phyloP scores from a whole-genome alignment of 2,888 invertebrate genomes.

The Apotomis betuletana region DNA sequence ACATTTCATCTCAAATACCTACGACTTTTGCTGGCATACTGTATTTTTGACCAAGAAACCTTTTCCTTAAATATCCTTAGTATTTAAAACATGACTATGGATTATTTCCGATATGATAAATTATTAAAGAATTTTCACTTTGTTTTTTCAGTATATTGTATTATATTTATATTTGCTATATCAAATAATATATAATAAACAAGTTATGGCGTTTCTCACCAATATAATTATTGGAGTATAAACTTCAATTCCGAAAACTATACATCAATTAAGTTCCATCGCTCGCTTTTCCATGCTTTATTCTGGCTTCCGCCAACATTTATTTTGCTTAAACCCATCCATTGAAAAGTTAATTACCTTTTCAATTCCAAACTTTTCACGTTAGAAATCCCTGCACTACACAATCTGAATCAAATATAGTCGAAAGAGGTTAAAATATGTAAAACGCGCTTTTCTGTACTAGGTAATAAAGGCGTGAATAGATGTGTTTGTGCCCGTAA shows the following conservation, averaged over 20 bases:
- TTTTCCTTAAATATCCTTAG: too few relatives aligned
- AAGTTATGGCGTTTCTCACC: not conserved
- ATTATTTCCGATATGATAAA: too few relatives aligned
- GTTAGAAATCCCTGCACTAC: slow-evolving; percentile 11
- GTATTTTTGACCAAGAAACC: too few relatives aligned
- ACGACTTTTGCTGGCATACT: too few relatives aligned
- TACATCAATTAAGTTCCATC: not conserved
- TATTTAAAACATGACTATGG: too few relatives aligned
- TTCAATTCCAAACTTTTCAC: slow-evolving; percentile 24
- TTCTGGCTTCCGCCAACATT: slow-evolving; percentile 10
- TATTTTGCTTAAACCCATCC: slow-evolving; percentile 24
- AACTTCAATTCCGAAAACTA: not conserved
- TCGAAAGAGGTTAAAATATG: not conserved
- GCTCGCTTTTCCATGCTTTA: slow-evolving; percentile 7
- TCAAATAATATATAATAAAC: too few relatives aligned
- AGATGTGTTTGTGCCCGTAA: not conserved
- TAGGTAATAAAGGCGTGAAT: not conserved
- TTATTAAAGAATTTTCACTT: too few relatives aligned
- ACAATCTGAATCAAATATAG: slow-evolving; percentile 6
- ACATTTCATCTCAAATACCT: too few relatives aligned
- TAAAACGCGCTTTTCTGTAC: not conserved
- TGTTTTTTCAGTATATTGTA: too few relatives aligned
- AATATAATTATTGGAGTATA: not conserved
- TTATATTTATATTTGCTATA: too few relatives aligned
- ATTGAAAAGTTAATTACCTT: slow-evolving; percentile 30